Conservation (phyloP, 2,113 vertebrate genomes). For the Zeus faber region DNA sequence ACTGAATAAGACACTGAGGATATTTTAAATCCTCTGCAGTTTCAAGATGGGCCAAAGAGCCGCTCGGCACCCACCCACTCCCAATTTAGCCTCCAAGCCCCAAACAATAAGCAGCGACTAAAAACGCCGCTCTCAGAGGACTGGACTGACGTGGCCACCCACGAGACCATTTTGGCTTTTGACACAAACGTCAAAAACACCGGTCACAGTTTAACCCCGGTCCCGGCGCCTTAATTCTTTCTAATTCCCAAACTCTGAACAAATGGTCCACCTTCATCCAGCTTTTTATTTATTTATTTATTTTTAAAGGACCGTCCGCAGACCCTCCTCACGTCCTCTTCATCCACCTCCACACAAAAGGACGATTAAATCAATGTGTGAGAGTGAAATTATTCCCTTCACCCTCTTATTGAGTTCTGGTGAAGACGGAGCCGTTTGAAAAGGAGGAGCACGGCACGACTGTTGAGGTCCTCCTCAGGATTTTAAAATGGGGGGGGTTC, state of each 20-base stretch:
- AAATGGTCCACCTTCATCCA: too few relatives aligned
- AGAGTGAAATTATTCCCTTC: too few relatives aligned
- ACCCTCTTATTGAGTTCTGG: not conserved
- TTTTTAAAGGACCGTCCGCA: slow-evolving; percentile 28
- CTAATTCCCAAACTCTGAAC: too few relatives aligned
- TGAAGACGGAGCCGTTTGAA: not conserved
- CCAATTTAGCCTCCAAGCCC: slow-evolving; percentile 23
- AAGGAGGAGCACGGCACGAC: slow-evolving; percentile 11
- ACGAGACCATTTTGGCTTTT: too few relatives aligned
- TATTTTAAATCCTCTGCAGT: too few relatives aligned
- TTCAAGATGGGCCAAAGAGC: too few relatives aligned
- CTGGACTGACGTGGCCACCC: too few relatives aligned
- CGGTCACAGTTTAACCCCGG: too few relatives aligned
- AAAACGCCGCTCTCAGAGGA: not conserved
- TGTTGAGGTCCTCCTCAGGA: slow-evolving; percentile 34
- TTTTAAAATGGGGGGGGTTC: slow-evolving; percentile 28
- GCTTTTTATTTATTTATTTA: too few relatives aligned
- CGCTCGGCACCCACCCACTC: slow-evolving; percentile 23
- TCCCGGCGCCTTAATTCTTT: too few relatives aligned
- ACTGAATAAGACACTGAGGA: too few relatives aligned
- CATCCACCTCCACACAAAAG: not conserved
- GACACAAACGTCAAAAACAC: too few relatives aligned
- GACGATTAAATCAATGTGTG: not conserved
- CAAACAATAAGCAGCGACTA: not conserved
- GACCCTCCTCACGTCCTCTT: slow-evolving; percentile 1